Evolutionary conservation across 2,888 invertebrate species (phyloP).

Genomic region (Drosophila macrospina): DNA sequence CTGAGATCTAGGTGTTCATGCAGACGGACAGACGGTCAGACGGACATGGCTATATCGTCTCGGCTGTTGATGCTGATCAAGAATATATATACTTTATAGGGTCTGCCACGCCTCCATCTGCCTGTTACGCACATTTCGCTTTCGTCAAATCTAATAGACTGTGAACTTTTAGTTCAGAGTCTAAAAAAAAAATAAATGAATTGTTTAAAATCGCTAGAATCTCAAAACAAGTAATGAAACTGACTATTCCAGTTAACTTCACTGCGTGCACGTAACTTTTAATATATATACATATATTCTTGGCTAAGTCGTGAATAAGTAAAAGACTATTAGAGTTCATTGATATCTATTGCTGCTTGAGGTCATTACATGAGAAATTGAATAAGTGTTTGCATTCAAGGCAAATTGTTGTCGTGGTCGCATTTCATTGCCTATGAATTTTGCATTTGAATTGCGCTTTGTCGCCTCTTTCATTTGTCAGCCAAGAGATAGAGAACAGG

Average conservation of each 20-base stretch:
- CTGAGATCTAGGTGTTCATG: no score
- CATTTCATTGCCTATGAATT: slow-evolving; percentile 18
- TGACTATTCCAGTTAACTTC: neutral
- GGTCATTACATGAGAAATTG: slow-evolving; percentile 13
- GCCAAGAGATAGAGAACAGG: neutral
- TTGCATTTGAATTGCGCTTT: slow-evolving; percentile 17
- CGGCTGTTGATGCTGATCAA: no score
- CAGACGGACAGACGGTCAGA: no score
- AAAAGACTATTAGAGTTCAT: slow-evolving; percentile 1
- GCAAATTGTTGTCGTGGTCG: slow-evolving; percentile 39
- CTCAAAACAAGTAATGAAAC: neutral
- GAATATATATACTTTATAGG: no score
- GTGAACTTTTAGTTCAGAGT: no score
- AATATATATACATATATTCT: neutral
- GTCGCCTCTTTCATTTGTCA: slow-evolving; percentile 18
- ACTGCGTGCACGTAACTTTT: slow-evolving; percentile 7
- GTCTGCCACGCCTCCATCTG: no score
- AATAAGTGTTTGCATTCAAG: slow-evolving; percentile 1
- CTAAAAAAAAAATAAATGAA: neutral
- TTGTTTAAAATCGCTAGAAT: neutral
- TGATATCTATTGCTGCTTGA: slow-evolving; percentile 1
- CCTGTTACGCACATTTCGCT: no score
- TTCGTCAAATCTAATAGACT: no score
- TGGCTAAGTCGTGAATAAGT: neutral
- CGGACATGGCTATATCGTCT: no score